Base-by-base conservation (phyloP, 1,140 invertebrate species). In the Hetaerina americana region DNA sequence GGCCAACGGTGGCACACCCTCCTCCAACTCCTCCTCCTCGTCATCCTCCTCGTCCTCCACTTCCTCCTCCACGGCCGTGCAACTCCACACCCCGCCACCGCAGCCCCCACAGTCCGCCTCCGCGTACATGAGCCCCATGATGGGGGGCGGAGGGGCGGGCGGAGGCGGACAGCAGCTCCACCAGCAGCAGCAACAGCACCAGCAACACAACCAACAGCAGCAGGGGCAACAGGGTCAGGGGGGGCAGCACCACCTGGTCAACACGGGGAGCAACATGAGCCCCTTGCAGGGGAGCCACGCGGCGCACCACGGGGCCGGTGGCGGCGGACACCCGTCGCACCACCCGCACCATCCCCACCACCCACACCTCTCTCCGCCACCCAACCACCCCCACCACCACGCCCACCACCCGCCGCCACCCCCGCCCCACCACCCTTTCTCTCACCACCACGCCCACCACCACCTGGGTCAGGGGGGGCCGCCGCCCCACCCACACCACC, bases 271-370 rank as follows among this genome's bases (percentile, higher is more conserved):
- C 40, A 57, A 57, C 10, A 57, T 57, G 40, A 57, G 40, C 22
- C 40, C 40, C 22, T n/a, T 57, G 40, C 40, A 57, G 40, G 40
- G 40, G 10, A 57, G 40, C 40, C 40, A 57, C 40, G 40, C n/a
- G n/a, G n/a, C 40, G 40, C 92, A 94, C 77, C 87, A 81, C 66
- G 77, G 81, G 22, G 80, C 81, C 18, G 79, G 80, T 3, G 80
- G 40, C 3, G 80, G 40, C 3, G 40, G 40, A 57, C 40, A 57
- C 22, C 40, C 40, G n/a, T n/a, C n/a, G 25, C 70, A 79, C 10
- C 40, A 57, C 5, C 78, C 79, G 26, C 78, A 79, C 22, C 75
- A 76, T 0, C 77, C 79, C 5, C 78, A 80, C 27, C 75, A 77
- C 24, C 75, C 74, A 24, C 76, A 79, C 10, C 77, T 78, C 25